Percentiles rank a stretch among this genome's conserved stretches.
These are phyloP conservation scores for Sebastes itinus DNA, from an alignment of 2,797 vertebrate species.

Conservation along the genomic window DNA sequence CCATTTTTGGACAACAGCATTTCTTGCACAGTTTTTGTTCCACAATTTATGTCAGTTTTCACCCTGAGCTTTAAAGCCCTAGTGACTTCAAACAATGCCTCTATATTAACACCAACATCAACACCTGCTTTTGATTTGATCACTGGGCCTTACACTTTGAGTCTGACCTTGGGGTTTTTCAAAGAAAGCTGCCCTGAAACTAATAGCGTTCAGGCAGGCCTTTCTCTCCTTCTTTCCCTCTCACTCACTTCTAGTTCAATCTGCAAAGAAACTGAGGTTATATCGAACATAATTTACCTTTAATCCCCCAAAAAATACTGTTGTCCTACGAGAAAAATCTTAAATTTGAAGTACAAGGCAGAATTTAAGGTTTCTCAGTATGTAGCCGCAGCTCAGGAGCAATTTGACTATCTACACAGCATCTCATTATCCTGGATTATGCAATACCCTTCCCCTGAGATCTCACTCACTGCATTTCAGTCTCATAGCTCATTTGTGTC, in stretches of 20 bases:
- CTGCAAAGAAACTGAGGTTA: slow-evolving; percentile 19
- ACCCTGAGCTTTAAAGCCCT: neutral
- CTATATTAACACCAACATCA: neutral
- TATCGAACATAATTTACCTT: slow-evolving; percentile 8
- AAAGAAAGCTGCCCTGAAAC: slow-evolving; percentile 38
- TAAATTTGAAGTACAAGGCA: slow-evolving; percentile 4
- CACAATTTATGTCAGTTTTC: neutral
- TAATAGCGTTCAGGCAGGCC: neutral
- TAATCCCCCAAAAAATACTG: neutral
- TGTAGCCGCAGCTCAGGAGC: neutral
- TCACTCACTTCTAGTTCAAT: slow-evolving; percentile 21
- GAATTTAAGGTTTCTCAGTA: neutral
- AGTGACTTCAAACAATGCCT: neutral
- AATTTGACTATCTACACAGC: slow-evolving; percentile 1
- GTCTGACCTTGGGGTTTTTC: slow-evolving; percentile 50
- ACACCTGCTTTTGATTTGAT: slow-evolving; percentile 26
- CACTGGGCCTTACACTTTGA: slow-evolving; percentile 5
- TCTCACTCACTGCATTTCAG: slow-evolving; percentile 21
- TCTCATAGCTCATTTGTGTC: slow-evolving; percentile 30
- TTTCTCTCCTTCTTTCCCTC: neutral
- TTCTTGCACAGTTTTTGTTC: neutral
- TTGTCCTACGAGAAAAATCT: neutral
- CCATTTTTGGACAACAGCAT: neutral
- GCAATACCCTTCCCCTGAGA: neutral
- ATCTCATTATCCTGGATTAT: slow-evolving; percentile 36